Conservation (phyloP, 2,113 vertebrate species). For the Tragelaphus buxtoni region DNA sequence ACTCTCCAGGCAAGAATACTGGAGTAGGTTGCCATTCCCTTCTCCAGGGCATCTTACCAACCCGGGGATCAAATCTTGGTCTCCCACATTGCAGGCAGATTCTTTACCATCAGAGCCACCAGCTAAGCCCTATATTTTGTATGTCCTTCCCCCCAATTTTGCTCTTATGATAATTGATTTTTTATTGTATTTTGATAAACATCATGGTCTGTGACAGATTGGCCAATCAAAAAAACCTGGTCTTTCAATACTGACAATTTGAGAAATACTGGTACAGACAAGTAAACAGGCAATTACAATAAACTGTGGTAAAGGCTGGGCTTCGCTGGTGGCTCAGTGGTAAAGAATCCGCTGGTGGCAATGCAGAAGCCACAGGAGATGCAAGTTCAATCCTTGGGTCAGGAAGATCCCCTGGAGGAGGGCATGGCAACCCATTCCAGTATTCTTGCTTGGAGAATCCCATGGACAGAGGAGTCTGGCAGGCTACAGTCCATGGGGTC, state of each 20-base stretch:
- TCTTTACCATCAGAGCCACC: neutral
- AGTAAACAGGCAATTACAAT: neutral
- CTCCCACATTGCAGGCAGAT: neutral
- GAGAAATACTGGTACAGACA: neutral
- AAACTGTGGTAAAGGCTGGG: neutral
- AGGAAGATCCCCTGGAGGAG: neutral
- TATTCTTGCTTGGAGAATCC: neutral
- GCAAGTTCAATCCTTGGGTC: neutral
- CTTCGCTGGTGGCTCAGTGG: neutral
- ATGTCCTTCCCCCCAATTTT: neutral
- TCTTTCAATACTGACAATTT: neutral
- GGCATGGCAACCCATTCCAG: neutral
- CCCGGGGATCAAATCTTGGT: neutral
- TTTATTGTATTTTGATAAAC: neutral
- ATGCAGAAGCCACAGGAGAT: neutral
- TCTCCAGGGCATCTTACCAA: neutral
- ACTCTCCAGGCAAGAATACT: neutral
- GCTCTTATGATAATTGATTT: neutral
- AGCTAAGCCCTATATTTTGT: neutral
- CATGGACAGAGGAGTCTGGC: neutral
- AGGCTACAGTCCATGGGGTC: neutral
- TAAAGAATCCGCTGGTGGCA: neutral
- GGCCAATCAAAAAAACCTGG: neutral
- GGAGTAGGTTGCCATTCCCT: neutral
- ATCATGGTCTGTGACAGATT: neutral